Conservation (phyloP, 1,140 invertebrate genomes). For the Heliconius eleuchia region DNA sequence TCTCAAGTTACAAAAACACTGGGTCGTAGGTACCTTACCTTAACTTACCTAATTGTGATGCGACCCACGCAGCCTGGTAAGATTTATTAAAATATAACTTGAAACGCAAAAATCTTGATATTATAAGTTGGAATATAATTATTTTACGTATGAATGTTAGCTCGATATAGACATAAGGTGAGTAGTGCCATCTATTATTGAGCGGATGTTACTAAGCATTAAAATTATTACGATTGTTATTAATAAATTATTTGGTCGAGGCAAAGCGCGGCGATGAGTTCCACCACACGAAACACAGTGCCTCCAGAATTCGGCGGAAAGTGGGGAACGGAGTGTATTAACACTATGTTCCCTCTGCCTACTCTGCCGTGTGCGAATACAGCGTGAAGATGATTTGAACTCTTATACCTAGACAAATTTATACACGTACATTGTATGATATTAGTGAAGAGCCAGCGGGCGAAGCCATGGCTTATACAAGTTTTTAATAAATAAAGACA, state of each 20-base stretch:
- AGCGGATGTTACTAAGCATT: constrained; percentile 35
- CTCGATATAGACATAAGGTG: not conserved
- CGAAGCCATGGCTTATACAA: too few species aligned
- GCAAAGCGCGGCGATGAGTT: too few species aligned
- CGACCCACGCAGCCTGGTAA: constrained; percentile 60
- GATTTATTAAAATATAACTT: constrained; percentile 72
- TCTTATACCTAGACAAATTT: too few species aligned
- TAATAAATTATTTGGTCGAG: constrained; percentile 20
- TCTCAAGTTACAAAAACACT: constrained; percentile 48
- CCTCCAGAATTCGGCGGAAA: too few species aligned
- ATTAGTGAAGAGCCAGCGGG: too few species aligned
- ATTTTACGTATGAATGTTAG: constrained; percentile 51
- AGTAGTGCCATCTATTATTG: constrained; percentile 55
- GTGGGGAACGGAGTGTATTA: too few species aligned
- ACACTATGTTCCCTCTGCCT: too few species aligned
- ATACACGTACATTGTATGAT: too few species aligned
- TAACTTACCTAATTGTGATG: constrained; percentile 63
- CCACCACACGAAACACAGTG: too few species aligned
- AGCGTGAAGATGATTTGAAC: too few species aligned
- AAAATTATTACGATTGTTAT: not conserved
- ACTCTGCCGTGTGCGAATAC: too few species aligned
- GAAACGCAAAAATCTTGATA: constrained; percentile 48
- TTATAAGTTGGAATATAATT: constrained; percentile 62
- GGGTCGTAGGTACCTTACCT: constrained; percentile 50
- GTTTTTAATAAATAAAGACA: too few species aligned